Conservation (phyloP, 1,140 invertebrate species). For the Pseudomyrmex sp. region DNA sequence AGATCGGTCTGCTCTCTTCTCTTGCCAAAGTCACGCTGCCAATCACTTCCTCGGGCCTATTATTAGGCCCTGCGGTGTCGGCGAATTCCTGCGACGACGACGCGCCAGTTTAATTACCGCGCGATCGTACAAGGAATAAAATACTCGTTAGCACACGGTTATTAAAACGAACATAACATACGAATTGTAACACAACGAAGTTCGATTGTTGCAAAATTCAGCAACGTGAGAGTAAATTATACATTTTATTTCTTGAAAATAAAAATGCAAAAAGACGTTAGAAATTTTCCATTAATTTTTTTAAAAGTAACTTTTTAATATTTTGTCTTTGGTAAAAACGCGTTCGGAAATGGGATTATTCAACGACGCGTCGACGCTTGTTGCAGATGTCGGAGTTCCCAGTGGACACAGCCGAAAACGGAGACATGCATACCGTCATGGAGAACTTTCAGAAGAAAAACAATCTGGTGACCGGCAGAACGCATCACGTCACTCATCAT, state of each 20-base stretch:
- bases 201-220: too few relatives aligned
- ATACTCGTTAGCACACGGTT: not conserved
- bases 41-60: conserved; percentile 19
- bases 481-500: conserved; percentile 77
- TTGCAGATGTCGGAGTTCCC: conserved; percentile 83
- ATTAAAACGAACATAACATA: not conserved
- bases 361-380: not conserved
- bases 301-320: not conserved
- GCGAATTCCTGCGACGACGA: not conserved
- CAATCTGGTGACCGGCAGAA: conserved; percentile 77
- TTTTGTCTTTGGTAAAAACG: not conserved
- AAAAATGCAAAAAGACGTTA: too few relatives aligned
- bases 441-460: conserved; percentile 83
- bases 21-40: conserved; percentile 12
- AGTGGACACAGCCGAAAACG: conserved; percentile 79
- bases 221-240: too few relatives aligned
- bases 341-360: too few relatives aligned
- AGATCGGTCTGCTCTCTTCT: not conserved
- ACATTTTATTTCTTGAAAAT: too few relatives aligned
- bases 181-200: too few relatives aligned
- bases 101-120: conserved; percentile 15
- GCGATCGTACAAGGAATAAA: not conserved
- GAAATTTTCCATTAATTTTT: too few relatives aligned
- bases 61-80: not conserved
- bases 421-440: conserved; percentile 83